These are phyloP conservation scores for Chymomyza amoena DNA, from an alignment of 2,888 invertebrate species.

Conservation along the genomic window DNA sequence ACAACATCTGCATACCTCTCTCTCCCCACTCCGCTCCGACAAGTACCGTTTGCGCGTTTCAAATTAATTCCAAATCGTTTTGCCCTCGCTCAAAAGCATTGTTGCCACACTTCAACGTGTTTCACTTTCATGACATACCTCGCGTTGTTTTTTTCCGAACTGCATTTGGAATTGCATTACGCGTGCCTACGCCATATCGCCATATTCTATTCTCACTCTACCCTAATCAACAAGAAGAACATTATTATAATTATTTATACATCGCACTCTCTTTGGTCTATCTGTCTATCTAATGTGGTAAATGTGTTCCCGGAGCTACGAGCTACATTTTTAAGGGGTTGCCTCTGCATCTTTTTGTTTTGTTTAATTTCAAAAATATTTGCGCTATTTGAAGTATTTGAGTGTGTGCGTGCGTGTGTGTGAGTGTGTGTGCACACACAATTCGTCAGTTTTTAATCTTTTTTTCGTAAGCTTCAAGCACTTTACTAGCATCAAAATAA, in stretches of 20 bases:
- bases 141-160: background rate
- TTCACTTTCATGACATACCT: slow-evolving; percentile 1
- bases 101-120: slow-evolving; percentile 1
- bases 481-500: slow-evolving; percentile 16
- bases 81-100: slow-evolving; percentile 11
- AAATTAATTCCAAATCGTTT: slow-evolving; percentile 54
- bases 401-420: slow-evolving; percentile 29
- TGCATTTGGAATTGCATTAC: slow-evolving; percentile 4
- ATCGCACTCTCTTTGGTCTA: background rate
- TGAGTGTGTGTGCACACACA: background rate
- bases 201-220: background rate
- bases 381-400: slow-evolving; percentile 51
- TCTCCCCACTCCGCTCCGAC: background rate
- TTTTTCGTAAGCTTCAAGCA: slow-evolving; percentile 34
- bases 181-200: background rate
- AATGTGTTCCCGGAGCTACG: background rate
- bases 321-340: background rate
- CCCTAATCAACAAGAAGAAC: background rate
- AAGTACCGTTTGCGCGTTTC: slow-evolving; percentile 36
- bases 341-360: slow-evolving; percentile 23
- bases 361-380: slow-evolving; percentile 60
- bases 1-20: slow-evolving; percentile 10
- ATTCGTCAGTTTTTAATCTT: slow-evolving; percentile 52
- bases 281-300: background rate
- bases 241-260: background rate